phyloP scores from a whole-genome alignment of 92 coral and sea anemone genomes.

The Anthopleura xanthogrammica region DNA sequence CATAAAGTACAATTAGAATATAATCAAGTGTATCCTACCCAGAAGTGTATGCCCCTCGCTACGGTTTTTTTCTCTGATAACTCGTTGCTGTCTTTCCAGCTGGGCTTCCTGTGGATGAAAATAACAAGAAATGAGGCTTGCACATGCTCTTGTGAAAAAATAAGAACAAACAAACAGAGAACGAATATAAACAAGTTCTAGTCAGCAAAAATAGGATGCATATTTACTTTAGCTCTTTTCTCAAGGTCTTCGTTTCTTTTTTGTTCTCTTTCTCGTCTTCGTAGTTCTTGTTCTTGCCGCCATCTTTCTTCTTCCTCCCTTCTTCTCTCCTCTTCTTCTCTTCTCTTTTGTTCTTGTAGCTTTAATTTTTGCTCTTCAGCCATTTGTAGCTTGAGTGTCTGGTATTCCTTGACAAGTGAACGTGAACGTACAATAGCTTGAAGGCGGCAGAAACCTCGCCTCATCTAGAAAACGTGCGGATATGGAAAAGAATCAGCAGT shows the following conservation, averaged over 20 bases:
- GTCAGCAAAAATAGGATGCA: background rate
- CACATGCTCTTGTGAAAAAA: background rate
- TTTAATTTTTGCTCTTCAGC: constrained; percentile 51
- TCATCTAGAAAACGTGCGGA: constrained; percentile 19
- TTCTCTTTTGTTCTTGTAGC: constrained; percentile 23
- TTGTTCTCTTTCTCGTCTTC: constrained; percentile 28
- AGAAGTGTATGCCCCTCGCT: background rate
- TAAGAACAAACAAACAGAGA: no score
- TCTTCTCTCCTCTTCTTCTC: constrained; percentile 22
- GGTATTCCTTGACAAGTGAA: constrained; percentile 35
- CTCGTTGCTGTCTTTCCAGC: constrained; percentile 16
- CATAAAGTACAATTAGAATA: background rate
- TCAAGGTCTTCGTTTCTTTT: constrained; percentile 29
- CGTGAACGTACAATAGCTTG: constrained; percentile 69
- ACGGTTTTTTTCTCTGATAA: background rate
- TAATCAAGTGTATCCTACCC: background rate
- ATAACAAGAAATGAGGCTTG: background rate
- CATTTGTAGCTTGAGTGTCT: constrained; percentile 45
- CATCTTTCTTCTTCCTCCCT: constrained; percentile 34
- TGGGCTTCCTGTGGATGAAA: constrained; percentile 10
- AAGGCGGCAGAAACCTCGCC: constrained; percentile 53
- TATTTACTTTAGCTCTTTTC: constrained; percentile 25
- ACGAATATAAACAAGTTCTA: background rate
- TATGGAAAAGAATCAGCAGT: background rate
- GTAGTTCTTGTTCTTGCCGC: constrained; percentile 24